Conservation (phyloP, 2,113 vertebrate species). For the Pangasianodon hypophthalmus region DNA sequence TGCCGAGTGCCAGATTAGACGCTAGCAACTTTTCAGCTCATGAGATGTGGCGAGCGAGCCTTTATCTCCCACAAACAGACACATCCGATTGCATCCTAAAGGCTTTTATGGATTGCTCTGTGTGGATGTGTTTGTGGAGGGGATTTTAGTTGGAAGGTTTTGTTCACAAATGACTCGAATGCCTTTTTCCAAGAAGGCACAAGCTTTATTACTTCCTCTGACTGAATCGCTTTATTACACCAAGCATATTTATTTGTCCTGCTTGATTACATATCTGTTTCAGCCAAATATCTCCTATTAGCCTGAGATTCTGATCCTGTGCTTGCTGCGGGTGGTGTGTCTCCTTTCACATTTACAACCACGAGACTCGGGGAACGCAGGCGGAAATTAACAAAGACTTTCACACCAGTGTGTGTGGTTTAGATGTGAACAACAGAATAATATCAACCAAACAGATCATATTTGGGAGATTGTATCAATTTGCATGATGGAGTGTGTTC, state of each 20-base stretch:
- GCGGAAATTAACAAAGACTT: neutral
- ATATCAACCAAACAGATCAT: neutral
- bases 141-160: constrained; percentile 51
- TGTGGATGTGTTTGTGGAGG: constrained; percentile 55
- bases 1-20: constrained; percentile 59
- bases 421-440: neutral
- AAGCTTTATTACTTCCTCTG: neutral
- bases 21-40: constrained; percentile 61
- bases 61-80: constrained; percentile 70
- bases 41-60: constrained; percentile 53
- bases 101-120: constrained; percentile 60
- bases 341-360: neutral
- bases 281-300: neutral
- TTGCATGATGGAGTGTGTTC: neutral
- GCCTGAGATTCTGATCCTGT: neutral
- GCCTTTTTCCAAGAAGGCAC: constrained; percentile 23
- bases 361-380: neutral
- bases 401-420: neutral
- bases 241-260: neutral
- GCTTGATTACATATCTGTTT: neutral
- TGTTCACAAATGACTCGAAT: constrained; percentile 57
- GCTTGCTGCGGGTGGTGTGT: neutral
- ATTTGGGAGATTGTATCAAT: neutral
- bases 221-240: constrained; percentile 20
- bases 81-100: constrained; percentile 60